A percentile compares a stretch with the other conserved stretches of the same genome.
Evolutionary conservation across 2,113 vertebrate species (phyloP).

Genomic region (Podocnemis expansa): DNA sequence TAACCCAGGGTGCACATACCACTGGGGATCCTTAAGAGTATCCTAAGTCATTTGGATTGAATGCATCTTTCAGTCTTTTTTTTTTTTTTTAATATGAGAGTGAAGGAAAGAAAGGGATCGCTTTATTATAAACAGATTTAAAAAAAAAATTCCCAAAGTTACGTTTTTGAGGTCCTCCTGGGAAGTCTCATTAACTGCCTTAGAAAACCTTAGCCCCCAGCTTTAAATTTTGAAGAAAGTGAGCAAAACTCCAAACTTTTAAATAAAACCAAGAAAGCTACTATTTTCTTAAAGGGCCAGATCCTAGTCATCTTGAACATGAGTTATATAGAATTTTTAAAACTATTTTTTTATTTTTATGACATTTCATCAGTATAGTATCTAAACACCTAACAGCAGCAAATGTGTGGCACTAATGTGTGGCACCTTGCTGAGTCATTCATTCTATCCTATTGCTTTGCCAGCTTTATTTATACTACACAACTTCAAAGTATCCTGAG

Average conservation of each 20-base stretch:
- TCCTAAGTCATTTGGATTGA: not conserved
- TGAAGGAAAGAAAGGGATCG: slow-evolving; percentile 22
- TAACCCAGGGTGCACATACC: no score
- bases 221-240: not conserved
- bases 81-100: not conserved
- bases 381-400: not conserved
- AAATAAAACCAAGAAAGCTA: slow-evolving; percentile 7
- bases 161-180: slow-evolving; percentile 2
- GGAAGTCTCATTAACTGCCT: slow-evolving; percentile 26
- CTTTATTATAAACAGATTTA: not conserved
- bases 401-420: not conserved
- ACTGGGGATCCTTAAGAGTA: no score
- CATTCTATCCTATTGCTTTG: not conserved
- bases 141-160: slow-evolving; percentile 8
- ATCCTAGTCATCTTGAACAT: not conserved
- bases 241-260: slow-evolving; percentile 6
- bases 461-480: not conserved
- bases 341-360: not conserved
- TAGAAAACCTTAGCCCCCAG: not conserved
- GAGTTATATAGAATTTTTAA: not conserved
- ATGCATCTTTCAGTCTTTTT: not conserved
- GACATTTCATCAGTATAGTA: not conserved
- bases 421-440: not conserved
- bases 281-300: not conserved
- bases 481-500: not conserved